A percentile compares a stretch with the other conserved stretches of the same genome.
These are phyloP conservation scores for Antrozous pallidus DNA, from an alignment of 2,797 vertebrate species.

Conservation along the genomic window DNA sequence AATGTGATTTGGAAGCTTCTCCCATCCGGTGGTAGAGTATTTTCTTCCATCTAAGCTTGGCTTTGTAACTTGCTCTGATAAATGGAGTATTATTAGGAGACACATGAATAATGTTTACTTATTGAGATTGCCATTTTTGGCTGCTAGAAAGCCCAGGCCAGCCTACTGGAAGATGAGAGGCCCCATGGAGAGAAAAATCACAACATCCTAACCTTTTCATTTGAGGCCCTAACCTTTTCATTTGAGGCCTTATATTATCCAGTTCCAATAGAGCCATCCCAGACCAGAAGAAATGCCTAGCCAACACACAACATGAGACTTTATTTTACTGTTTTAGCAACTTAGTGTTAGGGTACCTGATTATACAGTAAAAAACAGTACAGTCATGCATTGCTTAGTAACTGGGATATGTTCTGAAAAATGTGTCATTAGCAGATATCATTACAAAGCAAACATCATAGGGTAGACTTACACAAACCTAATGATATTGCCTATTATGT, in stretches of 20 bases:
- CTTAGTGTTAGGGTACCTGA: neutral
- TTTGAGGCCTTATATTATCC: no score
- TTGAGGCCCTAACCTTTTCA: neutral
- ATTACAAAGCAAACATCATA: neutral
- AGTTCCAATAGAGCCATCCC: neutral
- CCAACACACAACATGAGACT: neutral
- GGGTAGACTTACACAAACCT: no score
- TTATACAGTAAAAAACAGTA: neutral
- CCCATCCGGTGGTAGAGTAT: neutral
- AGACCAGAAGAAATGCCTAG: neutral
- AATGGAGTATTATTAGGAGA: neutral
- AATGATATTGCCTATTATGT: no score
- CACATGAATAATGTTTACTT: neutral
- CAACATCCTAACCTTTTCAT: neutral
- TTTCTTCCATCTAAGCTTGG: neutral
- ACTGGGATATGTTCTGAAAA: neutral
- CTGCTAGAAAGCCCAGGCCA: neutral
- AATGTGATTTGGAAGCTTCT: neutral
- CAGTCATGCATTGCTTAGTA: neutral
- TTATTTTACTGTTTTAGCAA: neutral
- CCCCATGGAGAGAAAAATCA: neutral
- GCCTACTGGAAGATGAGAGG: neutral
- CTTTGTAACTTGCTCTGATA: neutral
- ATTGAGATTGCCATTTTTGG: neutral
- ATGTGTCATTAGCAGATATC: neutral